Evolutionary conservation across 1,140 invertebrate species (phyloP).

Genomic region (Condylostylus longicornis): DNA sequence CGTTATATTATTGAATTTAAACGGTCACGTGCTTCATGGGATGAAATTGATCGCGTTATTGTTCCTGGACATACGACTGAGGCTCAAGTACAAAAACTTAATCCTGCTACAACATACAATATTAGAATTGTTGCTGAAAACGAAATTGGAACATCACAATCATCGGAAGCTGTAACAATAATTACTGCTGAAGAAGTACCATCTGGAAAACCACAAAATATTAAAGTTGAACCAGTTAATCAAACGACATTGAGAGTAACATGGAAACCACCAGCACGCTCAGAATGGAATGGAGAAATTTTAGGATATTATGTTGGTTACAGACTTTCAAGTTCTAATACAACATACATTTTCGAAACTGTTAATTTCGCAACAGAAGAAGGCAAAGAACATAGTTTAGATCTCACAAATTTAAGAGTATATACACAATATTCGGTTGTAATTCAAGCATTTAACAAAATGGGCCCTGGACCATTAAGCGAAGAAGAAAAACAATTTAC

Average conservation of each 20-base stretch:
- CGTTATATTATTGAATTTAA: slow-evolving; percentile 88
- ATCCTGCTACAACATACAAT: slow-evolving; percentile 84
- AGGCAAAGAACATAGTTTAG: slow-evolving; percentile 73
- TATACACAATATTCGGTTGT: slow-evolving; percentile 91
- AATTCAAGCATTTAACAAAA: slow-evolving; percentile 88
- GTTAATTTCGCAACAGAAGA: slow-evolving; percentile 84
- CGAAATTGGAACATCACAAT: slow-evolving; percentile 78
- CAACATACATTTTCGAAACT: slow-evolving; percentile 81
- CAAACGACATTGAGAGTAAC: slow-evolving; percentile 82
- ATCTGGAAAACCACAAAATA: slow-evolving; percentile 62
- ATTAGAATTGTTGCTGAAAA: slow-evolving; percentile 88
- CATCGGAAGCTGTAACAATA: slow-evolving; percentile 82
- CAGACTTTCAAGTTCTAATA: slow-evolving; percentile 74
- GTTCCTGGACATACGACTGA: slow-evolving; percentile 74
- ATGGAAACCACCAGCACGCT: slow-evolving; percentile 81
- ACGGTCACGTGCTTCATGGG: slow-evolving; percentile 71
- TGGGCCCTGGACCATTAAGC: slow-evolving; percentile 80
- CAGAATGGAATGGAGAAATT: slow-evolving; percentile 88
- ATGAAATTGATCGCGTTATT: slow-evolving; percentile 70
- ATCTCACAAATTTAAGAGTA: slow-evolving; percentile 69
- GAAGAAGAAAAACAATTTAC: slow-evolving; percentile 80
- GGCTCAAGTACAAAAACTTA: slow-evolving; percentile 72
- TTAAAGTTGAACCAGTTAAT: slow-evolving; percentile 79
- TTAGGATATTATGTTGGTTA: slow-evolving; percentile 82
- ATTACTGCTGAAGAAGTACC: slow-evolving; percentile 91